These are phyloP conservation scores for Andrena chrysosceles DNA, from an alignment of 2,888 invertebrate species.

Conservation along the genomic window DNA sequence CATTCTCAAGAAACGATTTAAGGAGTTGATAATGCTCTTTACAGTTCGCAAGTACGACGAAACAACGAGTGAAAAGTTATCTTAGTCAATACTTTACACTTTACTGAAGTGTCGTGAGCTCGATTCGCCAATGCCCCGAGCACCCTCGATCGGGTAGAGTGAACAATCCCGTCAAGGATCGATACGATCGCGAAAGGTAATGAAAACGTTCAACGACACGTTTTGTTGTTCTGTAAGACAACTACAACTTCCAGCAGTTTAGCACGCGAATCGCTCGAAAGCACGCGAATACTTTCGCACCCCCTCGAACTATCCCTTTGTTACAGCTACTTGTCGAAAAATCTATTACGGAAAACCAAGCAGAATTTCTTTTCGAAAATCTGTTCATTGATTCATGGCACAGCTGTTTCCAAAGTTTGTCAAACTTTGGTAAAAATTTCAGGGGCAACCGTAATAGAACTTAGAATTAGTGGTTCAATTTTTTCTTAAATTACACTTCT, in stretches of 20 bases:
- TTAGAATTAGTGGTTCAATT: neutral
- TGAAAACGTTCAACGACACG: conserved; percentile 31
- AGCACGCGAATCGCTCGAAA: conserved; percentile 28
- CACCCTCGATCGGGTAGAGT: neutral
- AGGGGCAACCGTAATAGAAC: too few relatives aligned
- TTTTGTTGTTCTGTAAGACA: conserved; percentile 11
- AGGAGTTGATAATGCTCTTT: conserved; percentile 63
- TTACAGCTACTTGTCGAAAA: neutral
- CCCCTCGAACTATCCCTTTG: neutral
- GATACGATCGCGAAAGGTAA: conserved; percentile 20
- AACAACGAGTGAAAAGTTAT: conserved; percentile 40
- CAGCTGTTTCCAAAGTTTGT: too few relatives aligned
- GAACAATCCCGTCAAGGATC: neutral
- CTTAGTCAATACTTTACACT: conserved; percentile 17
- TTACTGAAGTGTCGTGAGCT: conserved; percentile 5
- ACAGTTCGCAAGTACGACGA: conserved; percentile 39
- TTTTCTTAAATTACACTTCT: neutral
- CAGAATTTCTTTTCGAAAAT: too few relatives aligned
- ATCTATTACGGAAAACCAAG: neutral
- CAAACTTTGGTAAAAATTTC: too few relatives aligned
- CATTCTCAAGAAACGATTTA: conserved; percentile 55
- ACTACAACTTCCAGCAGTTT: conserved; percentile 5
- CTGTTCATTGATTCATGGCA: too few relatives aligned
- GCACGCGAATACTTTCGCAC: conserved; percentile 35
- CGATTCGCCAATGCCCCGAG: neutral